Evolutionary conservation across 1,140 invertebrate genomes (phyloP).

Genomic region (Aphidius gifuensis): DNA sequence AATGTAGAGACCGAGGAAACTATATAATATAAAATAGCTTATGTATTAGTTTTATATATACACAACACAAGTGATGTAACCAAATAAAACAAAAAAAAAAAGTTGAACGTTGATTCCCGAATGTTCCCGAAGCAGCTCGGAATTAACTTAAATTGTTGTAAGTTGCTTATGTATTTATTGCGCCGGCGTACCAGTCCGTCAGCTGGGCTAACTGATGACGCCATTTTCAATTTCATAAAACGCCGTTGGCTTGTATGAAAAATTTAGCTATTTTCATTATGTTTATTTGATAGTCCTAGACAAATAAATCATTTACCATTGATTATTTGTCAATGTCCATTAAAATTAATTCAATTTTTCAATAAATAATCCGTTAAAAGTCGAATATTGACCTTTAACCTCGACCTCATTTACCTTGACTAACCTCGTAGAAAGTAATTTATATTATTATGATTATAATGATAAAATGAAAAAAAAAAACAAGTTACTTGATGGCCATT

Average conservation of each 20-base stretch:
- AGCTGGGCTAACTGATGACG: slow-evolving; percentile 42
- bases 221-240: slow-evolving; percentile 49
- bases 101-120: slow-evolving; percentile 23
- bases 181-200: slow-evolving; percentile 32
- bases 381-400: slow-evolving; percentile 18
- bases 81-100: slow-evolving; percentile 44
- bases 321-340: too few relatives aligned
- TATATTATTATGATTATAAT: slow-evolving; percentile 19
- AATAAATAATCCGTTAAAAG: too few relatives aligned
- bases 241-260: slow-evolving; percentile 24
- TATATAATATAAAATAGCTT: slow-evolving; percentile 26
- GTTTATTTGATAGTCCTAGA: too few relatives aligned
- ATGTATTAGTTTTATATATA: slow-evolving; percentile 35
- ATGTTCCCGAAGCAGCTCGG: slow-evolving; percentile 38
- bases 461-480: background rate
- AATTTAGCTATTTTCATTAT: too few relatives aligned
- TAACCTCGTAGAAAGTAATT: slow-evolving; percentile 19
- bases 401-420: slow-evolving; percentile 23
- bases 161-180: slow-evolving; percentile 11
- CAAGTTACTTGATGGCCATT: background rate
- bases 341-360: too few relatives aligned
- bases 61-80: slow-evolving; percentile 49
- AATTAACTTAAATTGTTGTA: slow-evolving; percentile 23
- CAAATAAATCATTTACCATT: too few relatives aligned
- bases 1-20: background rate